phyloP scores from a whole-genome alignment of 1,140 invertebrate genomes.

The Temnothorax longispinosus region DNA sequence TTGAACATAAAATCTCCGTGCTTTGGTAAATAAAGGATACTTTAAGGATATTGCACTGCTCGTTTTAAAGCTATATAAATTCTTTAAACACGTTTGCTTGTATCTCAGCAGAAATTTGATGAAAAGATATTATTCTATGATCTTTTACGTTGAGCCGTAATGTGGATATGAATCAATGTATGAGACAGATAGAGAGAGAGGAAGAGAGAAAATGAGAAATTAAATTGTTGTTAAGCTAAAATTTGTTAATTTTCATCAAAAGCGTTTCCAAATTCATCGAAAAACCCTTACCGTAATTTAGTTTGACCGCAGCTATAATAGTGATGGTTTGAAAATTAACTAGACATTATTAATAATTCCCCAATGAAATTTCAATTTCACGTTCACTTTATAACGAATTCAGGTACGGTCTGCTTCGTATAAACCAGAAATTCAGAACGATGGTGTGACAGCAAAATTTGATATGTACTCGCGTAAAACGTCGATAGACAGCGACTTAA shows the following conservation, averaged over 20 bases:
- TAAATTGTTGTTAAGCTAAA: background rate
- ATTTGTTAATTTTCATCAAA: background rate
- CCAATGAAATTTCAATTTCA: constrained; percentile 28
- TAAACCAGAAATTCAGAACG: constrained; percentile 31
- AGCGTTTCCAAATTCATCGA: background rate
- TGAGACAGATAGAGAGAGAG: background rate
- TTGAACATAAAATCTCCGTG: constrained; percentile 19
- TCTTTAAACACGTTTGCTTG: background rate
- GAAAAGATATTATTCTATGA: background rate
- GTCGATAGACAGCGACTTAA: background rate
- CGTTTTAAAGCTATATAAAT: background rate
- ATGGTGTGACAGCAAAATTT: constrained; percentile 9
- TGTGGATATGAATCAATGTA: background rate
- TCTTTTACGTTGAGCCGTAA: background rate
- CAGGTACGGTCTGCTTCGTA: background rate
- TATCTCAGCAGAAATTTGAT: background rate
- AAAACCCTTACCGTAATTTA: background rate
- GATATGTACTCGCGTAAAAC: constrained; percentile 17
- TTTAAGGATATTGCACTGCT: background rate
- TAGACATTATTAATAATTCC: constrained; percentile 3
- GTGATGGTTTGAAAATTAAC: constrained; percentile 8
- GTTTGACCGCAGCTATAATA: background rate
- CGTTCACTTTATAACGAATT: constrained; percentile 17
- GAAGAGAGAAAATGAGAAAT: background rate
- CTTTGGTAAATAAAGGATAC: constrained; percentile 19